phyloP scores from a whole-genome alignment of 2,888 invertebrate species.

The Drosophila pseudotakahashii region DNA sequence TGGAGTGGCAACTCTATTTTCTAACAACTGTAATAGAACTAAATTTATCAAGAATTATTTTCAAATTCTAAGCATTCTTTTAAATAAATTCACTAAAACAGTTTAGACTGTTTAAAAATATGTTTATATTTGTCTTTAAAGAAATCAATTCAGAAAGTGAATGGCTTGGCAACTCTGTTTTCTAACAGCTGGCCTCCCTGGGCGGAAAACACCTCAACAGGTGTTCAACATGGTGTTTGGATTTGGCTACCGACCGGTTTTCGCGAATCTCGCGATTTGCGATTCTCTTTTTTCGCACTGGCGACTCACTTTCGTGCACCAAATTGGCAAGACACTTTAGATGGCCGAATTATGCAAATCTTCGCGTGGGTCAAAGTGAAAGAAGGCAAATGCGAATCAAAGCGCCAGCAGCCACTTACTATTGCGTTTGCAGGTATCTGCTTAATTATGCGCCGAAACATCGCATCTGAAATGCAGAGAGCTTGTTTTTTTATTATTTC shows the following conservation, averaged over 20 bases:
- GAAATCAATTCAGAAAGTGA: too few relatives aligned
- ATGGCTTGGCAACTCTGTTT: background rate
- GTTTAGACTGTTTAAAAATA: too few relatives aligned
- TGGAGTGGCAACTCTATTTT: too few relatives aligned
- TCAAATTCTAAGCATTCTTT: too few relatives aligned
- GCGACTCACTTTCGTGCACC: constrained; percentile 49
- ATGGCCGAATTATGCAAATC: constrained; percentile 67
- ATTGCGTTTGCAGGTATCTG: constrained; percentile 25
- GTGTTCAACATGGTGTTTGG: constrained; percentile 11
- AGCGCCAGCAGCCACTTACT: background rate
- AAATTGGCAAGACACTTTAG: constrained; percentile 69
- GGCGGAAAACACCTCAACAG: constrained; percentile 8
- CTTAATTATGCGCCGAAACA: constrained; percentile 25
- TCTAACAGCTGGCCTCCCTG: constrained; percentile 3
- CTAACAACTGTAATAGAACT: too few relatives aligned
- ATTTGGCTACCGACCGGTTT: constrained; percentile 27
- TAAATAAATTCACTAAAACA: too few relatives aligned
- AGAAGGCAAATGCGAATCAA: constrained; percentile 13
- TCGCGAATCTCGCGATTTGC: constrained; percentile 1
- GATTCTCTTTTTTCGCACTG: constrained; percentile 32
- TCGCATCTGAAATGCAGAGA: constrained; percentile 2
- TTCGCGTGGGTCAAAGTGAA: constrained; percentile 26
- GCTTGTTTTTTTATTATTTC: background rate
- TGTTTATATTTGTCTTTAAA: too few relatives aligned
- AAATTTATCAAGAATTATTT: too few relatives aligned